A percentile compares a stretch with the other conserved stretches of the same genome.
Evolutionary conservation across 2,797 vertebrate species (phyloP).

Genomic region (Halcyon leucocephala): DNA sequence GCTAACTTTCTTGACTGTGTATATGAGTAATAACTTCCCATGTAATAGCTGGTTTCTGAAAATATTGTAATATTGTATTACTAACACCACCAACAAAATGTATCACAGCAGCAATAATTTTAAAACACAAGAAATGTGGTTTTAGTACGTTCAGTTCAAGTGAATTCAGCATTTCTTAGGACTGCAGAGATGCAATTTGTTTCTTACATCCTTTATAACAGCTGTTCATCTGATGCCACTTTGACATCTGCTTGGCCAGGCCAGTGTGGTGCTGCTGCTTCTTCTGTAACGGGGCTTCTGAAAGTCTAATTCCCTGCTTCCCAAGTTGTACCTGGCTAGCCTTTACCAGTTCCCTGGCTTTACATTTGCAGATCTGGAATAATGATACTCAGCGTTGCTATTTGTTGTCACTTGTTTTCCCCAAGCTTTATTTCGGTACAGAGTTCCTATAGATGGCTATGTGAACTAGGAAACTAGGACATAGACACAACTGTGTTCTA

Average conservation of each 20-base stretch:
- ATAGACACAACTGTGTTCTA: neutral
- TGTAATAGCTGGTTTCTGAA: neutral
- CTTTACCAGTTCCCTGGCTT: neutral
- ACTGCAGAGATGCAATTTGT: neutral
- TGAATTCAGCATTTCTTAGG: neutral
- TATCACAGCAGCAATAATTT: neutral
- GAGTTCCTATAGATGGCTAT: neutral
- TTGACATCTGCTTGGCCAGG: neutral
- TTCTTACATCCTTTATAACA: neutral
- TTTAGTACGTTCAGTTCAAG: neutral
- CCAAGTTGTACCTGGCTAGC: neutral
- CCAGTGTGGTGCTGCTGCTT: neutral
- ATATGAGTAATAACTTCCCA: neutral
- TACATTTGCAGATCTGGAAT: neutral
- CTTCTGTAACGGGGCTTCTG: neutral
- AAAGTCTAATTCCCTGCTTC: neutral
- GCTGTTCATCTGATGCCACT: neutral
- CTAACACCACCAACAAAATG: fast-evolving
- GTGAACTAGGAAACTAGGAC: neutral
- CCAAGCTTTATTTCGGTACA: neutral
- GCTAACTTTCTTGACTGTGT: neutral
- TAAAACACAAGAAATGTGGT: neutral
- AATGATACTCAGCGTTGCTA: neutral
- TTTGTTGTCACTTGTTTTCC: neutral
- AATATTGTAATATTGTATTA: neutral